Evolutionary conservation across 2,113 vertebrate genomes (phyloP).

Genomic region (Pelodiscus sinensis): DNA sequence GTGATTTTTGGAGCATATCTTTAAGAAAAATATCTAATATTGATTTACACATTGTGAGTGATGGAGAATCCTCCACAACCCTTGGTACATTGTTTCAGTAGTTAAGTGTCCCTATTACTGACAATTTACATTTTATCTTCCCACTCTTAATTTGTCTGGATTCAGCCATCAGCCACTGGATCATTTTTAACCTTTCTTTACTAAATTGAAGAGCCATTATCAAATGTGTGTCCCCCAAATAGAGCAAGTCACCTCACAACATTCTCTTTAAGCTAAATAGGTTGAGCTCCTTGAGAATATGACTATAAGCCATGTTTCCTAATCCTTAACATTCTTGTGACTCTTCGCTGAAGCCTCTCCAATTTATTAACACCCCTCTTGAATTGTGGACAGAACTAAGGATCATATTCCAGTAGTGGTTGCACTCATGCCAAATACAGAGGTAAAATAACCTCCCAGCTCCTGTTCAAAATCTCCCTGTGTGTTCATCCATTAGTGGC

Average conservation of each 20-base stretch:
- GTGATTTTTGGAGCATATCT: neutral
- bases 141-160: neutral
- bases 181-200: neutral
- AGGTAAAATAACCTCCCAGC: neutral
- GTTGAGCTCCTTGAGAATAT: neutral
- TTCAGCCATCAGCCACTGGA: neutral
- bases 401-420: neutral
- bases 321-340: neutral
- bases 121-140: neutral
- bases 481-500: neutral
- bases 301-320: neutral
- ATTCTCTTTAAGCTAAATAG: neutral
- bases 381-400: neutral
- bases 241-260: neutral
- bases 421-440: neutral
- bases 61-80: neutral
- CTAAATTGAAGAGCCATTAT: neutral
- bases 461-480: neutral
- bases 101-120: neutral
- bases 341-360: neutral
- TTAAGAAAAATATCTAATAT: neutral
- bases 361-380: neutral
- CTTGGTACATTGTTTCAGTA: neutral
- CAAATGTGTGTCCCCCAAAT: neutral
- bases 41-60: neutral